These are phyloP conservation scores for Misgurnus anguillicaudatus DNA, from an alignment of 2,113 vertebrate species.

Conservation along the genomic window DNA sequence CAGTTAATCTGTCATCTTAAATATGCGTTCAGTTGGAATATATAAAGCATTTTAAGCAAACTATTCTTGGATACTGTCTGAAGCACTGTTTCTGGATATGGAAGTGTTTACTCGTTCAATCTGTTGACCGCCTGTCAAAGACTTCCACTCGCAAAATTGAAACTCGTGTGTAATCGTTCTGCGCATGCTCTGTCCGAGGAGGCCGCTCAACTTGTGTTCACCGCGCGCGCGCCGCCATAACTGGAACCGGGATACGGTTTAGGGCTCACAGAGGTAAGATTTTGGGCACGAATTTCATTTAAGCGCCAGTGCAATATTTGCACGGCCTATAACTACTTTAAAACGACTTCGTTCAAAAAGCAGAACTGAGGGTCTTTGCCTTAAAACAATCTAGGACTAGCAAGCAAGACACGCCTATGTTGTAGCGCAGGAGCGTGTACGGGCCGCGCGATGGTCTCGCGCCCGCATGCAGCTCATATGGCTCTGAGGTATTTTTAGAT, in stretches of 20 bases:
- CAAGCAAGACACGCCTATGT: slow-evolving; percentile 72
- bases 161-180: slow-evolving; percentile 35
- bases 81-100: slow-evolving; percentile 81
- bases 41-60: neutral
- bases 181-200: slow-evolving; percentile 59
- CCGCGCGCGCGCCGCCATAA: slow-evolving; percentile 67
- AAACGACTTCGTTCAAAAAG: neutral
- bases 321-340: neutral
- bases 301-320: too few relatives aligned
- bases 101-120: neutral
- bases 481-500: slow-evolving; percentile 72
- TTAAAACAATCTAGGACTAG: slow-evolving; percentile 44
- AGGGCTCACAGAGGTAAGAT: slow-evolving; percentile 72
- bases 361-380: slow-evolving; percentile 11
- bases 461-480: slow-evolving; percentile 39
- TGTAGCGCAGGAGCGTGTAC: slow-evolving; percentile 51
- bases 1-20: neutral
- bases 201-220: slow-evolving; percentile 57
- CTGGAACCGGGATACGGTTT: slow-evolving; percentile 68
- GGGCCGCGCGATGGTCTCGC: slow-evolving; percentile 59
- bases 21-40: neutral
- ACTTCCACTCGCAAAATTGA: slow-evolving; percentile 62
- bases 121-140: slow-evolving; percentile 1
- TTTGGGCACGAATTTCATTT: neutral
- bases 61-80: slow-evolving; percentile 83